phyloP scores from a whole-genome alignment of 2,888 invertebrate genomes.

The Nomada flava region DNA sequence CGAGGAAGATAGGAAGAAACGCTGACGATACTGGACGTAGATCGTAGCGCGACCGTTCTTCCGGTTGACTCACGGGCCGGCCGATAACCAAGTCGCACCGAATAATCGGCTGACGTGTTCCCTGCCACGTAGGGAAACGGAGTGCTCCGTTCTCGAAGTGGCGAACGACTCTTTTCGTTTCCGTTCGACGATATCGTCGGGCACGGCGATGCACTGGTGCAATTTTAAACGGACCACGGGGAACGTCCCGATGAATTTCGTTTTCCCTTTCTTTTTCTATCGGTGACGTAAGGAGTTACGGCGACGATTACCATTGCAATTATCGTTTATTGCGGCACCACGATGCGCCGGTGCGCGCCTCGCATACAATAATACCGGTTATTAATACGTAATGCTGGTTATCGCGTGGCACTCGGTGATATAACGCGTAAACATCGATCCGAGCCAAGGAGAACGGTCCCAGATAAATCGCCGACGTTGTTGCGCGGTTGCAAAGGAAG shows the following conservation, averaged over 20 bases:
- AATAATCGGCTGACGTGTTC: conserved; percentile 65
- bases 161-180: background rate
- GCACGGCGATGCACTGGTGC: background rate
- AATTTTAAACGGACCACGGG: background rate
- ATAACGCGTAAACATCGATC: conserved; percentile 52
- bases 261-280: conserved; percentile 10
- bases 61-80: conserved; percentile 60
- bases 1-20: background rate
- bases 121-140: conserved; percentile 28
- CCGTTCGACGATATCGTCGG: background rate
- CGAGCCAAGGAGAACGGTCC: conserved; percentile 28
- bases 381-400: conserved; percentile 49
- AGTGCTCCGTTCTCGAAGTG: background rate
- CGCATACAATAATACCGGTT: conserved; percentile 40
- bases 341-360: conserved; percentile 1
- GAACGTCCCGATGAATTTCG: too few relatives aligned
- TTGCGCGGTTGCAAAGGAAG: too few relatives aligned
- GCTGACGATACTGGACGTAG: background rate
- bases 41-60: conserved; percentile 44
- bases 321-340: conserved; percentile 25
- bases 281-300: conserved; percentile 27
- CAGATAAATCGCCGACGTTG: conserved; percentile 35
- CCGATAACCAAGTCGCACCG: conserved; percentile 52
- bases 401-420: conserved; percentile 37
- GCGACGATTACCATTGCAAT: conserved; percentile 32